A percentile compares a stretch with the other conserved stretches of the same genome.
Evolutionary conservation across 2,888 invertebrate genomes (phyloP).

Genomic region (Catocala nupta): DNA sequence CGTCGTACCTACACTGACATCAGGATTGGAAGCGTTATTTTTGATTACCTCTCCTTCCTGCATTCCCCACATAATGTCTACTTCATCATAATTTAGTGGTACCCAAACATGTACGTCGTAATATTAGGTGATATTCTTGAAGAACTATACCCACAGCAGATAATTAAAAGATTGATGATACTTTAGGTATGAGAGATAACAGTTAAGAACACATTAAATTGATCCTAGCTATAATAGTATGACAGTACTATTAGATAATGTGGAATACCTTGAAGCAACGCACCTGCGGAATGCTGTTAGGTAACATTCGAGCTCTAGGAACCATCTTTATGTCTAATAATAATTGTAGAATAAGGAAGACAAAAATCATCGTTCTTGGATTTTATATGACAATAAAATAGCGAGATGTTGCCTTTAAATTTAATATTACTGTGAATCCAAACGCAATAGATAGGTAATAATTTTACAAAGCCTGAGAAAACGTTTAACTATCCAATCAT

Average conservation of each 20-base stretch:
- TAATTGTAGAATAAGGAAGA: conserved; percentile 26
- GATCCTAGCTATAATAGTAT: not conserved
- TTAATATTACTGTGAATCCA: conserved; percentile 34
- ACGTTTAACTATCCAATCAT: conserved; percentile 46
- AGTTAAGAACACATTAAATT: conserved; percentile 11
- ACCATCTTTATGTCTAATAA: conserved; percentile 14
- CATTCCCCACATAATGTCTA: conserved; percentile 45
- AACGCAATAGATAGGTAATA: conserved; percentile 29
- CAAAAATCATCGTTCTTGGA: conserved; percentile 18
- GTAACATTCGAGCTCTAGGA: conserved; percentile 14
- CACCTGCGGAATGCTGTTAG: conserved; percentile 16
- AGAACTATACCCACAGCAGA: not conserved
- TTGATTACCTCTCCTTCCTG: conserved; percentile 59
- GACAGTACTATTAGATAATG: conserved; percentile 4
- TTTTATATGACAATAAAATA: conserved; percentile 45
- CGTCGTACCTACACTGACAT: conserved; percentile 63
- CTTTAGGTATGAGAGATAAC: conserved; percentile 10
- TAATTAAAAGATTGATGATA: conserved; percentile 7
- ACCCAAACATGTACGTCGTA: conserved; percentile 7
- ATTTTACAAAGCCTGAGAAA: conserved; percentile 40
- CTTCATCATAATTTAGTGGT: conserved; percentile 18
- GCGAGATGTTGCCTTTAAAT: conserved; percentile 29
- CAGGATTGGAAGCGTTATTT: conserved; percentile 55
- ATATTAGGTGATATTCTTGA: not conserved
- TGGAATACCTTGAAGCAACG: conserved; percentile 10